These are phyloP conservation scores for Parasteatoda lunata DNA, from an alignment of 2,888 invertebrate genomes.

Conservation along the genomic window DNA sequence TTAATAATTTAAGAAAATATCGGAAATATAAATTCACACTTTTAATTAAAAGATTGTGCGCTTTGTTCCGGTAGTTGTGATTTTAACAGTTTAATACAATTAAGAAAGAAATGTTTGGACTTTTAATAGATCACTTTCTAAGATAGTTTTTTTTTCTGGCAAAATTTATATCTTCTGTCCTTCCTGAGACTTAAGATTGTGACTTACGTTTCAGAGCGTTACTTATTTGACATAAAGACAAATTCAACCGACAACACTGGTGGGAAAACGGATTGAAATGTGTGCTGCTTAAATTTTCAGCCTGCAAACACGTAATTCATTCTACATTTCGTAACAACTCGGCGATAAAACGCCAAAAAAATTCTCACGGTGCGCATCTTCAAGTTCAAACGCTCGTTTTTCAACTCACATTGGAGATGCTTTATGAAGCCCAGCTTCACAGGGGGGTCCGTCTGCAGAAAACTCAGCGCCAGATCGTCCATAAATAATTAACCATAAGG, in stretches of 20 bases:
- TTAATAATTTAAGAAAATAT: no score
- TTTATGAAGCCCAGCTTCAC: slow-evolving; percentile 28
- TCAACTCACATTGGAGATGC: slow-evolving; percentile 22
- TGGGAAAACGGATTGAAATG: slow-evolving; percentile 38
- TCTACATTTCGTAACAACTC: slow-evolving; percentile 19
- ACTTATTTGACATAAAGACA: slow-evolving; percentile 15
- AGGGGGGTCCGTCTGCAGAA: slow-evolving; percentile 54
- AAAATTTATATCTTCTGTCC: no score
- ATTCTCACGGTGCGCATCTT: slow-evolving; percentile 39
- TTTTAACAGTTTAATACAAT: no score
- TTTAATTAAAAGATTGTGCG: no score
- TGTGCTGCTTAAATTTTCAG: slow-evolving; percentile 5
- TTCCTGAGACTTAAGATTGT: no score
- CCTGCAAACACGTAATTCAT: slow-evolving; percentile 12
- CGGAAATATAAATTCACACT: no score
- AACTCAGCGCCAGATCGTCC: slow-evolving; percentile 36
- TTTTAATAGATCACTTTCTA: no score
- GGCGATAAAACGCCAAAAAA: slow-evolving; percentile 26
- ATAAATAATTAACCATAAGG: slow-evolving; percentile 44
- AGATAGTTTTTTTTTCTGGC: no score
- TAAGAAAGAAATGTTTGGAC: no score
- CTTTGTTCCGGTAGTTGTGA: no score
- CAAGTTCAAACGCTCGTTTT: slow-evolving; percentile 17
- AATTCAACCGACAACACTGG: slow-evolving; percentile 6
- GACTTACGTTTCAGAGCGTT: slow-evolving; percentile 13